These are phyloP conservation scores for Andrena bicolor DNA, from an alignment of 2,888 invertebrate species.

Conservation along the genomic window DNA sequence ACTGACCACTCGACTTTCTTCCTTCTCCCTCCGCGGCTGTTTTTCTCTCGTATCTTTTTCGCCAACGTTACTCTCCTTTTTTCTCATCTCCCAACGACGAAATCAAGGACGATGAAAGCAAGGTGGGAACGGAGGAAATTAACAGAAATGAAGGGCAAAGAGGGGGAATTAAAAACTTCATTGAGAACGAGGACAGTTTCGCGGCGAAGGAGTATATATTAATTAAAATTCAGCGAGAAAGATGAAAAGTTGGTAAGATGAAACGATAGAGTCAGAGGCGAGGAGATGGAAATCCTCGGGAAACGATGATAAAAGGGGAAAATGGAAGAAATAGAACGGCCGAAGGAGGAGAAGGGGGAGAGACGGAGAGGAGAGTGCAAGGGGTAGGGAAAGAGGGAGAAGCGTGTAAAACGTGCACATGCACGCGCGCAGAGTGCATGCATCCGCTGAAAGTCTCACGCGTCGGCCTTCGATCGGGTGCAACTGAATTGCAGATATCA, in stretches of 20 bases:
- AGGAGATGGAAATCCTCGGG: no score
- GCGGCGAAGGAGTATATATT: not conserved
- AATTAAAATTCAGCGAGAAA: no score
- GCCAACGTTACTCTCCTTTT: constrained; percentile 14
- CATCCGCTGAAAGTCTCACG: constrained; percentile 18
- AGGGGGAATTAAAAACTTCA: not conserved
- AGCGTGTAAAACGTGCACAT: constrained; percentile 5
- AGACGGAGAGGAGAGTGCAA: not conserved
- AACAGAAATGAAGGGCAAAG: not conserved
- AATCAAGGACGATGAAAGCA: constrained; percentile 11
- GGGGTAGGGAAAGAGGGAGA: not conserved
- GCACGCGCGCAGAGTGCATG: not conserved
- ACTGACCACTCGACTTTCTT: not conserved
- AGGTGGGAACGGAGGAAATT: not conserved
- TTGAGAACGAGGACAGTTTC: not conserved
- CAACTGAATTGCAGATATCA: constrained; percentile 67
- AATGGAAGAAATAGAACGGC: constrained; percentile 1
- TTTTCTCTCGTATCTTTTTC: constrained; percentile 46
- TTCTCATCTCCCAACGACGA: not conserved
- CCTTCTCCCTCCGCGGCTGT: not conserved
- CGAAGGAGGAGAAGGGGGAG: not conserved
- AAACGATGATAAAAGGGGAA: no score
- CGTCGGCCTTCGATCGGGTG: constrained; percentile 52
- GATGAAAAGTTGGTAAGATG: no score
- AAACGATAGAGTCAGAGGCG: no score